Percentiles rank a stretch among this genome's conserved stretches.
phyloP scores from a whole-genome alignment of 2,888 invertebrate genomes.

The Hecatera dysodea region DNA sequence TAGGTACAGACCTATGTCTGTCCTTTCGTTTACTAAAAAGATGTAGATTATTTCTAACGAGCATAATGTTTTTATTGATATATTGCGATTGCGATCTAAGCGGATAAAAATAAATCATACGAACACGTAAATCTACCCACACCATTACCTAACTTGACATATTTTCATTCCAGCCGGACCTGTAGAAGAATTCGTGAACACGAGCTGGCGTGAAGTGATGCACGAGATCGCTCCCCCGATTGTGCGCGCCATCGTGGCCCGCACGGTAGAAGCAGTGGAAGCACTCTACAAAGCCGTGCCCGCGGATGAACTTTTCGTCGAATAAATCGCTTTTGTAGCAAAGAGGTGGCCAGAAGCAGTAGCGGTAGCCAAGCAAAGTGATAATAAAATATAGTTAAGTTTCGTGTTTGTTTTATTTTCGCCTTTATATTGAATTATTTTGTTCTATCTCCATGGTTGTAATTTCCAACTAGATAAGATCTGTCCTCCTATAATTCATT shows the following conservation, averaged over 20 bases:
- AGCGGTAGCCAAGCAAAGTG: conserved; percentile 42
- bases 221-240: conserved; percentile 83
- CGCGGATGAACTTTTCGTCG: conserved; percentile 69
- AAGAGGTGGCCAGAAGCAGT: conserved; percentile 3
- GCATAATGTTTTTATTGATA: no score
- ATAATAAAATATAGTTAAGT: conserved; percentile 52
- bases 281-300: conserved; percentile 81
- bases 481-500: no score
- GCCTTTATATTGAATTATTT: background rate
- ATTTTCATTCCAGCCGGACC: conserved; percentile 76
- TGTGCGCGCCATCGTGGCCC: conserved; percentile 76
- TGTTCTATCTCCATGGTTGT: background rate
- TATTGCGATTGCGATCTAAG: no score
- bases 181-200: conserved; percentile 79
- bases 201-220: conserved; percentile 84
- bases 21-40: no score
- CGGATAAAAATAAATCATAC: no score
- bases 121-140: no score
- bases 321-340: conserved; percentile 13
- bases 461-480: background rate
- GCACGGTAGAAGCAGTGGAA: conserved; percentile 74
- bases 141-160: background rate
- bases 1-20: no score
- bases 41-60: no score
- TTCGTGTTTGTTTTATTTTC: conserved; percentile 32